A percentile compares a stretch with the other conserved stretches of the same genome.
These are phyloP conservation scores for Heliconius eleuchia DNA, from an alignment of 1,140 invertebrate species.

Conservation along the genomic window DNA sequence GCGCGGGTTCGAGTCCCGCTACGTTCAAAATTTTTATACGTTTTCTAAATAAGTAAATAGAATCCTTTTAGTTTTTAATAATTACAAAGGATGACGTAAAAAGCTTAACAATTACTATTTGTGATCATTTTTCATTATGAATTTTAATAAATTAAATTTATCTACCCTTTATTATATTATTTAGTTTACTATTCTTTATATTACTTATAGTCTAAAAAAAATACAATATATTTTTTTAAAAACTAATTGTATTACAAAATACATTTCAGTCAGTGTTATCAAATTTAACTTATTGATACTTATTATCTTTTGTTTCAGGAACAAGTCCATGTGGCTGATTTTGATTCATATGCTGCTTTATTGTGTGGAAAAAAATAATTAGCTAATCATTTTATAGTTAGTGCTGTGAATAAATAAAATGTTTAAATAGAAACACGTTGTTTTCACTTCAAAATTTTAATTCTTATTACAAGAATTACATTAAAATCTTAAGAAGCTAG, in stretches of 20 bases:
- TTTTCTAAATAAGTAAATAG: too few relatives aligned
- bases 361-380: constrained; percentile 45
- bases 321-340: constrained; percentile 74
- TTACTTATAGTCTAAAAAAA: too few relatives aligned
- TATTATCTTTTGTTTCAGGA: constrained; percentile 69
- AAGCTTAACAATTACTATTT: too few relatives aligned
- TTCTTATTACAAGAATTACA: constrained; percentile 69
- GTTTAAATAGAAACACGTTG: constrained; percentile 17
- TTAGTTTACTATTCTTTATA: too few relatives aligned
- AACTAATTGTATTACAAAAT: neutral
- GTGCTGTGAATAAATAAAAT: neutral
- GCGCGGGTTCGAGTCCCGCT: too few relatives aligned
- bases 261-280: neutral
- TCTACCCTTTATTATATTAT: too few relatives aligned
- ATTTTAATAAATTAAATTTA: too few relatives aligned
- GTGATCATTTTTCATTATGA: too few relatives aligned
- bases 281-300: neutral
- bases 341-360: constrained; percentile 63
- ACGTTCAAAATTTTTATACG: too few relatives aligned
- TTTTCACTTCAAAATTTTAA: constrained; percentile 59
- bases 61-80: too few relatives aligned
- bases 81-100: too few relatives aligned
- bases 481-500: constrained; percentile 59
- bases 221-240: too few relatives aligned
- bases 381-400: neutral